phyloP scores from a whole-genome alignment of 2,113 vertebrate species.

The Muntiacus reevesi region DNA sequence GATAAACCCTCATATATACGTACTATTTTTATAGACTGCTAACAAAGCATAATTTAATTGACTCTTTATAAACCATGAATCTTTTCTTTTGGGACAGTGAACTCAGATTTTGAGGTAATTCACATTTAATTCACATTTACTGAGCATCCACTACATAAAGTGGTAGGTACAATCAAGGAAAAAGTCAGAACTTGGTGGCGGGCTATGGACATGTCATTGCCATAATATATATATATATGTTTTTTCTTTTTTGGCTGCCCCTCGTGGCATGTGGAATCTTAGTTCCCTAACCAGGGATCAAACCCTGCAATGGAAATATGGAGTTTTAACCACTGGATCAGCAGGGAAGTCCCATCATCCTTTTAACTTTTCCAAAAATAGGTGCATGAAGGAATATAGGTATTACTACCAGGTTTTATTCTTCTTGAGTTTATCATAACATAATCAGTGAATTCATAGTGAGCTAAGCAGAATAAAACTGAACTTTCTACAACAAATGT shows the following conservation, averaged over 20 bases:
- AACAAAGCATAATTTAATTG: background rate
- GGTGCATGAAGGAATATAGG: background rate
- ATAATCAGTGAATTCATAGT: constrained; percentile 22
- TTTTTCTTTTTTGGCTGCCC: background rate
- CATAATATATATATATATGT: background rate
- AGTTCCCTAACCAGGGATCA: background rate
- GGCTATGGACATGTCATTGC: background rate
- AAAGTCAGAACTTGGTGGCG: background rate
- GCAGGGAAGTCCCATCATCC: background rate
- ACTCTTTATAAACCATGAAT: background rate
- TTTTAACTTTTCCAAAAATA: background rate
- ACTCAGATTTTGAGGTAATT: background rate
- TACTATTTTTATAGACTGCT: background rate
- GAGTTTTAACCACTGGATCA: background rate
- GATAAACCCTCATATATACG: background rate
- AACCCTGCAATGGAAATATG: background rate
- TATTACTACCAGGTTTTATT: background rate
- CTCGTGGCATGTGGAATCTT: background rate
- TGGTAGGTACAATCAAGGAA: background rate
- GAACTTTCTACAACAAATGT: background rate
- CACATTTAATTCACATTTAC: background rate
- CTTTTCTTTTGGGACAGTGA: background rate
- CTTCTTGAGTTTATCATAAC: background rate
- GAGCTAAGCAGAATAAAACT: background rate
- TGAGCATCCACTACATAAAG: background rate